Conservation (phyloP, 2,888 invertebrate species). For the Tyria jacobaeae region DNA sequence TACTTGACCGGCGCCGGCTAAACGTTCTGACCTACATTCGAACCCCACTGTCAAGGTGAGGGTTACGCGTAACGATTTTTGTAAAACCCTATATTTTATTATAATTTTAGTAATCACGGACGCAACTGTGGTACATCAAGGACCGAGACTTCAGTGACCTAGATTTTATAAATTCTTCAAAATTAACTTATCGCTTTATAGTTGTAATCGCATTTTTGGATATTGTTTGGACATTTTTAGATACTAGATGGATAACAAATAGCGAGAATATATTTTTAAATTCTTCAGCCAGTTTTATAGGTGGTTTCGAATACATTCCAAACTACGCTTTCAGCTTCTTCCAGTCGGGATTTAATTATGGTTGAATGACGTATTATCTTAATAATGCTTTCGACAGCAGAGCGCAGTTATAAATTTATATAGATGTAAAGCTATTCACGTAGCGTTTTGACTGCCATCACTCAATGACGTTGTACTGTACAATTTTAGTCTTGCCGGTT, state of each 20-base stretch:
- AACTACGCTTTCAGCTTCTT: neutral
- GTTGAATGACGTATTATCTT: neutral
- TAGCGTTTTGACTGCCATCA: conserved; percentile 21
- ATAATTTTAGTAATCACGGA: conserved; percentile 25
- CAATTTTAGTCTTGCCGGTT: conserved; percentile 35
- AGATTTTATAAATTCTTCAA: conserved; percentile 1
- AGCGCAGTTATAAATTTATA: conserved; percentile 2
- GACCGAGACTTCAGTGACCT: neutral
- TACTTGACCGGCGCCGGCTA: conserved; percentile 17
- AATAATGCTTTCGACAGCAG: neutral
- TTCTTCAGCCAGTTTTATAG: neutral
- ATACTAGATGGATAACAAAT: neutral
- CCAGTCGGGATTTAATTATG: neutral
- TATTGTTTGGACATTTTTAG: neutral
- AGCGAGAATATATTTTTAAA: neutral
- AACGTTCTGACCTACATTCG: conserved; percentile 21
- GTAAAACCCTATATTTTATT: conserved; percentile 20
- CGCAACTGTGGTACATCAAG: neutral
- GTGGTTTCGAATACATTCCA: neutral
- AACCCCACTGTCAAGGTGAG: conserved; percentile 36
- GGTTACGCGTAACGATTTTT: conserved; percentile 27
- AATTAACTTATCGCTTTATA: neutral
- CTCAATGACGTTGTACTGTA: conserved; percentile 27
- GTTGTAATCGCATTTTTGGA: neutral
- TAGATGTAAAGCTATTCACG: neutral